Percentiles rank a stretch among this genome's conserved stretches.
phyloP scores from a whole-genome alignment of 2,113 vertebrate genomes.

The Salvelinus alpinus region DNA sequence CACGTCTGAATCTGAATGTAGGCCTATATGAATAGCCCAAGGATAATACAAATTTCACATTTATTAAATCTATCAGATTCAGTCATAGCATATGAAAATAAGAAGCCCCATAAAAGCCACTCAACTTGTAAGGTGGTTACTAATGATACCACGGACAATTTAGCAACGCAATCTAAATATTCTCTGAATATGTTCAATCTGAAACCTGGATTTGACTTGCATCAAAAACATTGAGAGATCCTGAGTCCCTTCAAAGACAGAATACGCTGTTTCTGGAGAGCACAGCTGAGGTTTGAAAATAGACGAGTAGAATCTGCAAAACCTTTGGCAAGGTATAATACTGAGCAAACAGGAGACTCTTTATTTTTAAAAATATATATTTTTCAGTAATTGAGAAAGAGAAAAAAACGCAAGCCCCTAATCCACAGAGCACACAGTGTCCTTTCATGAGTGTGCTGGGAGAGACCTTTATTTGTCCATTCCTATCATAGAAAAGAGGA shows the following conservation, averaged over 20 bases:
- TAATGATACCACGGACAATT: no score
- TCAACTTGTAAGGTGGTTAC: no score
- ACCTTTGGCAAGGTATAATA: slow-evolving; percentile 25
- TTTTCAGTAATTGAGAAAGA: slow-evolving; percentile 73
- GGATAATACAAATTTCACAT: no score
- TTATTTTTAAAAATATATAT: slow-evolving; percentile 54
- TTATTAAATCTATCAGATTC: no score
- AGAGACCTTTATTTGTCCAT: slow-evolving; percentile 85
- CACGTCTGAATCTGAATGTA: no score
- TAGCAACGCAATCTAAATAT: background rate
- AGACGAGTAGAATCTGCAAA: slow-evolving; percentile 28
- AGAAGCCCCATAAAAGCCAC: no score
- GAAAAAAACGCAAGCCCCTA: slow-evolving; percentile 67
- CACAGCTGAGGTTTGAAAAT: slow-evolving; percentile 17
- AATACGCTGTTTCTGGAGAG: slow-evolving; percentile 8
- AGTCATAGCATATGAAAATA: no score
- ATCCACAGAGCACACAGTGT: slow-evolving; percentile 83
- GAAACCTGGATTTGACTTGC: background rate
- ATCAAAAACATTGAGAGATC: background rate
- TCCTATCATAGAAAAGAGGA: slow-evolving; percentile 74
- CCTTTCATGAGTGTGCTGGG: slow-evolving; percentile 79
- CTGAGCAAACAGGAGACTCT: slow-evolving; percentile 56
- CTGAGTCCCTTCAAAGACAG: background rate
- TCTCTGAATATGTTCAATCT: background rate
- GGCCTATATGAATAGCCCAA: no score